Base-by-base conservation (phyloP, 2,888 invertebrate species). In the Papilio gigon region DNA sequence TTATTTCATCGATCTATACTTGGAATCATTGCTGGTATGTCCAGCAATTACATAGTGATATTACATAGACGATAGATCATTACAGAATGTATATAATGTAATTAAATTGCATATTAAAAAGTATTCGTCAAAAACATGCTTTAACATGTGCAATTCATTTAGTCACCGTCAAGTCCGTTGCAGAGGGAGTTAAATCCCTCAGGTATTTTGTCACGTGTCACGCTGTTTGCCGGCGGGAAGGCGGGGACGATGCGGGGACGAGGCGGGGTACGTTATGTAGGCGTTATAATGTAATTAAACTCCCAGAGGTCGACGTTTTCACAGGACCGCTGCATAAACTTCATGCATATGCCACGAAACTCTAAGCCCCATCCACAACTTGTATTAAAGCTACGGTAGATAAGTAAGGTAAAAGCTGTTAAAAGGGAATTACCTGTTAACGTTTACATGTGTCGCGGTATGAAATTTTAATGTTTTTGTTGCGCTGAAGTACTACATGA, bases 261-360 rank as follows among this genome's bases (percentile, higher is more conserved):
- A 12, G 47, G 22, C 11, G 22, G 20, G 70, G 33, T 70, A 67
- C 70, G 70, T 71, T 69, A 69, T 70, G 70, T 71, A 72, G 71
- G 70, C 66, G 67, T 71, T 73, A 71, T 72, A 73, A 73, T 73
- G 73, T 74, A 76, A 76, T 74, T 73, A 73, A 76, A 76, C 75
- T 76, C 72, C 71, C 74, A 60, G 59, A 60, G 68, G 71, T 67
- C 71, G 67, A 72, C 73, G 74, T 74, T 75, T 74, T 72, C 73
- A 72, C 69, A 74, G 74, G 68, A 71, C 68, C 71, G 71, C 72
- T 73, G 74, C 70, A 75, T 71, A 73, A 72, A 75, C 74, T 72
- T 73, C 71, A 70, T 71, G 72, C 71, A 70, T 72, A 69, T 70
- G 68, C 68, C 60, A 61, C 59, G 71, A 68, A 72, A 68, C 58